Conservation (phyloP, 2,888 invertebrate species). For the Metallyticus violacea region DNA sequence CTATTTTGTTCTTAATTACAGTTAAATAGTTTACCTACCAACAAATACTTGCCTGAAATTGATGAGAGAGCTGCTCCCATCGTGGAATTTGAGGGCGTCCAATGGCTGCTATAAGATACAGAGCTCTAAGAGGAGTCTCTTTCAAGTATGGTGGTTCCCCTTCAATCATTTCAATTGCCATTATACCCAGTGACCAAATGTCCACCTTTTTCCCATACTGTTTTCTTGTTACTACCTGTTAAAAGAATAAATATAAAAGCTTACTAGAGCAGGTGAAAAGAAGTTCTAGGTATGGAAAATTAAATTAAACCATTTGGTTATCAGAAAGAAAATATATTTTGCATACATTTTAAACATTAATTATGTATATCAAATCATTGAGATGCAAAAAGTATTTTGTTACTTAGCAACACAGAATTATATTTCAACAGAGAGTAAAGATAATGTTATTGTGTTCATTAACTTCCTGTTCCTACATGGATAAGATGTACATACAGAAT, state of each 20-base stretch:
- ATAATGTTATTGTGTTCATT: no score
- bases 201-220: conserved; percentile 93
- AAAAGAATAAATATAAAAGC: background rate
- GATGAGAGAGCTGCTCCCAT: conserved; percentile 73
- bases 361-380: no score
- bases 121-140: conserved; percentile 86
- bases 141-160: conserved; percentile 96
- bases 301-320: background rate
- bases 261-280: background rate
- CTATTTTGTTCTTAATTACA: no score
- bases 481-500: no score
- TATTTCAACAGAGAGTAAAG: no score
- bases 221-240: conserved; percentile 76
- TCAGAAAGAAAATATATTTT: no score
- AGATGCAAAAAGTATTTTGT: no score
- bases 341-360: no score
- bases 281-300: background rate
- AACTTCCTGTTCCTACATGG: no score
- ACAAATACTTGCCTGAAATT: conserved; percentile 50
- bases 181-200: conserved; percentile 95
- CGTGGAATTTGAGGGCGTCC: conserved; percentile 89
- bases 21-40: no score
- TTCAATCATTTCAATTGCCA: conserved; percentile 97
- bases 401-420: no score
- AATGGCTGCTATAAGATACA: conserved; percentile 93